phyloP scores from a whole-genome alignment of 2,888 invertebrate species.

The Drosophila ezoana region DNA sequence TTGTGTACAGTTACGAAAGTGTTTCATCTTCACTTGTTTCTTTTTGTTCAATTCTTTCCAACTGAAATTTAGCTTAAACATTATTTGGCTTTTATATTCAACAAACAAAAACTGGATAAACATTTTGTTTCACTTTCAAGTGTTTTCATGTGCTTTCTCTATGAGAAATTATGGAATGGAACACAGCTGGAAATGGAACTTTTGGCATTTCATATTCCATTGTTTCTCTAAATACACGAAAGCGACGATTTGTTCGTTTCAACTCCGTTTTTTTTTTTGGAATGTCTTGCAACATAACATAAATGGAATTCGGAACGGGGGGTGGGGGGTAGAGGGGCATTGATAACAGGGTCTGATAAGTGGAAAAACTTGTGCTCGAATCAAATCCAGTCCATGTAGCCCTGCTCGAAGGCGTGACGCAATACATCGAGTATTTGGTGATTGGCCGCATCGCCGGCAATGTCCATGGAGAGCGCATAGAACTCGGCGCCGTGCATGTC shows the following conservation, averaged over 20 bases:
- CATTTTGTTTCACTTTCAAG: background rate
- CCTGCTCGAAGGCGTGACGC: constrained; percentile 81
- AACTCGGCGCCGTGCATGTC: constrained; percentile 80
- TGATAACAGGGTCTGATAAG: background rate
- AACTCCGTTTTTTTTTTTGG: background rate
- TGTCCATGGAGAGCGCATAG: constrained; percentile 70
- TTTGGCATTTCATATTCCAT: too few relatives aligned
- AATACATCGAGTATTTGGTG: constrained; percentile 72
- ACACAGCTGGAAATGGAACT: too few relatives aligned
- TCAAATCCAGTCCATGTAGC: constrained; percentile 77
- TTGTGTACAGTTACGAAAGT: background rate
- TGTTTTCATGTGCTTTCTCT: background rate
- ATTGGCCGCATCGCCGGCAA: constrained; percentile 82
- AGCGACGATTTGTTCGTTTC: too few relatives aligned
- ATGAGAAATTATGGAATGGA: too few relatives aligned
- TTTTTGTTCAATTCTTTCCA: background rate
- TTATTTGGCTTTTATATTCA: too few relatives aligned
- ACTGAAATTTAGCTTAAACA: too few relatives aligned
- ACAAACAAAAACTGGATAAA: too few relatives aligned
- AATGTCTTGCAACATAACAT: too few relatives aligned
- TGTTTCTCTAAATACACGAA: too few relatives aligned
- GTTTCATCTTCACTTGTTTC: background rate
- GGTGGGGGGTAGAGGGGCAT: too few relatives aligned
- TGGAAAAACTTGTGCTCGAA: background rate
- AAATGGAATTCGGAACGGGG: too few relatives aligned